Base-by-base conservation (phyloP, 2,888 invertebrate genomes). In the Mactromeris polynyma region DNA sequence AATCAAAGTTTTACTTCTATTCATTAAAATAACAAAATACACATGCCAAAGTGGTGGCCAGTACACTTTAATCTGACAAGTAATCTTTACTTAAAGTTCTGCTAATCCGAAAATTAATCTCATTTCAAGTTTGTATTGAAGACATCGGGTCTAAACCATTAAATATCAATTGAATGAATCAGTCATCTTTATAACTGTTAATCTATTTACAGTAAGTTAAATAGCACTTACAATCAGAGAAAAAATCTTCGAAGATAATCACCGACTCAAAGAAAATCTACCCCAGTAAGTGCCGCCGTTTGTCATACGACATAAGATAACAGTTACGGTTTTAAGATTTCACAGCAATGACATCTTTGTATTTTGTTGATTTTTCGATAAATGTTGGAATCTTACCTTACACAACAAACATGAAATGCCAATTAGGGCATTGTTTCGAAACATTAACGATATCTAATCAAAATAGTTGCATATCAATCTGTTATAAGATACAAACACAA, bases 161-260 rank as follows among this genome's bases (percentile, higher is more conserved):
- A 69, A 64, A 73, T 79, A 88, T 88, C 87, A 83, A 84, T 84
- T 80, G 81, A 73, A 82, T 87, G 51, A 84, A 87, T 87, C 38
- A 79, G 78, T 78, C 33, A 21, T 33, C 83, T 69, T 46, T 69
- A 69, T 46, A 51, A n/a, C 51, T 73, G 82, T 69, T 88, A 84
- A 88, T 84, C 83, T 69, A 64, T 84, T 80, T 83, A 84, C 82
- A 36, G 42, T 69, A 83, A 64, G 83, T 87, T 83, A 64, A 87
- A 83, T 78, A 83, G 73, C 73, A 36, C 73, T 73, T 73, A 73
- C 73, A 73, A 73, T 73, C 73, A 2, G 73, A 33, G 33, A 36
- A 36, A 73, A 73, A 33, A 73, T 73, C 73, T 73, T 4, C 73
- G 73, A 33, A 33, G 36, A 73, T 73, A 33, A 73, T 73, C 73